These are phyloP conservation scores for Drosophila anceps DNA, from an alignment of 2,888 invertebrate genomes.

Conservation along the genomic window DNA sequence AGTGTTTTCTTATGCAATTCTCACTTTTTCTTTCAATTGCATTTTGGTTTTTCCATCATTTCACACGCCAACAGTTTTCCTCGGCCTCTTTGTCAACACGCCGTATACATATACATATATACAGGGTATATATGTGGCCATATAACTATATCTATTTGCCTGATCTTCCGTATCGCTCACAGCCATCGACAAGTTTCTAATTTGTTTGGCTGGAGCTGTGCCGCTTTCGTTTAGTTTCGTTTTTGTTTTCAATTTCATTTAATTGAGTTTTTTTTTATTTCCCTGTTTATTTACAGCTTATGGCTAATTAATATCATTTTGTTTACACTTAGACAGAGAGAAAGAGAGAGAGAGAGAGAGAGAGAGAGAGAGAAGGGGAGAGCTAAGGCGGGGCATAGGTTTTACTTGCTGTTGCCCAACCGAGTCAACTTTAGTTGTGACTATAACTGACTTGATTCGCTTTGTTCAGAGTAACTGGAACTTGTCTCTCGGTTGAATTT, in stretches of 20 bases:
- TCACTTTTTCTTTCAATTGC: conserved; percentile 55
- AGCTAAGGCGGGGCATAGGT: background rate
- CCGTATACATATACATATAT: conserved; percentile 1
- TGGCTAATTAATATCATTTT: conserved; percentile 57
- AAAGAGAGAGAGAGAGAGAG: background rate
- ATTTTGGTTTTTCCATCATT: conserved; percentile 24
- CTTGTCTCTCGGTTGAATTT: conserved; percentile 54
- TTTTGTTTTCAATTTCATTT: conserved; percentile 54
- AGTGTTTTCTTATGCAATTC: conserved; percentile 67
- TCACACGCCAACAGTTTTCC: conserved; percentile 49
- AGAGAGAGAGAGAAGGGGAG: background rate
- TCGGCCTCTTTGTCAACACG: conserved; percentile 7
- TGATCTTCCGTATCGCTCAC: conserved; percentile 44
- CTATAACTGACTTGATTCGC: conserved; percentile 33
- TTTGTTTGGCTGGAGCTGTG: conserved; percentile 44
- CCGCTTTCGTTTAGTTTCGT: conserved; percentile 6
- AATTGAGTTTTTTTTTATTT: conserved; percentile 48
- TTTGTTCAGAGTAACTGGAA: conserved; percentile 64
- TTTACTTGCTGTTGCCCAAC: conserved; percentile 39
- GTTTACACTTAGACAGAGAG: conserved; percentile 17
- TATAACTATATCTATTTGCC: conserved; percentile 22
- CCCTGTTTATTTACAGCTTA: conserved; percentile 30
- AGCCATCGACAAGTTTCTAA: conserved; percentile 56
- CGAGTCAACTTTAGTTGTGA: conserved; percentile 16
- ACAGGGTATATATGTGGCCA: background rate